Evolutionary conservation across 1,140 invertebrate species (phyloP).

Genomic region (Aethina tumida): DNA sequence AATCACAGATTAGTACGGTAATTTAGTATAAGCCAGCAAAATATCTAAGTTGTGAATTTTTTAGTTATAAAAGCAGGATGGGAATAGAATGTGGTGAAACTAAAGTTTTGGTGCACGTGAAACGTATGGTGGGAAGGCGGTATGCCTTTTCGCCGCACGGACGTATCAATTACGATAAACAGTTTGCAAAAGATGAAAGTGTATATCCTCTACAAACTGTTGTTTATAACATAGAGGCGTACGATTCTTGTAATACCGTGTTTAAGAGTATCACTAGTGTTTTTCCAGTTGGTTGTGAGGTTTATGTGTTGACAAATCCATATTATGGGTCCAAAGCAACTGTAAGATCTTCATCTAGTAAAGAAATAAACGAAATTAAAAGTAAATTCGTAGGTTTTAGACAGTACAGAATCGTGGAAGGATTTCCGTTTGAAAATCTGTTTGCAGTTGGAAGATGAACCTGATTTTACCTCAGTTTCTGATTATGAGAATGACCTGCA

Average conservation of each 20-base stretch:
- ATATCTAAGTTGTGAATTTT: conserved; percentile 19
- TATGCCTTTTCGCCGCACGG: conserved; percentile 45
- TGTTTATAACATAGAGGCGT: conserved; percentile 49
- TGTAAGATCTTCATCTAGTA: conserved; percentile 36
- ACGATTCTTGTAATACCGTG: conserved; percentile 30
- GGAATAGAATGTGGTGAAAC: conserved; percentile 69
- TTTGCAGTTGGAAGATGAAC: conserved; percentile 35
- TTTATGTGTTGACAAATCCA: conserved; percentile 69
- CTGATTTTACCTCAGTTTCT: conserved; percentile 33
- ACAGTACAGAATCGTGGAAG: conserved; percentile 29
- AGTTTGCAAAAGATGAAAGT: conserved; percentile 47
- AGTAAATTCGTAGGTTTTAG: conserved; percentile 27
- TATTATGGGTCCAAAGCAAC: conserved; percentile 72
- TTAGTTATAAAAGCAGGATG: conserved; percentile 50
- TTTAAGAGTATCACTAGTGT: conserved; percentile 52
- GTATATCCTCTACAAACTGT: conserved; percentile 61
- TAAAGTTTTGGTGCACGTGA: conserved; percentile 61
- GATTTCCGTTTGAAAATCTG: conserved; percentile 35
- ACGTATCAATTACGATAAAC: conserved; percentile 55
- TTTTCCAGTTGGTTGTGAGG: conserved; percentile 52
- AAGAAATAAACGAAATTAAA: not conserved
- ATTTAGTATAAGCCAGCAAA: not conserved
- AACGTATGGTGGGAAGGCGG: conserved; percentile 56
- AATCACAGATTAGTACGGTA: conserved; percentile 39
- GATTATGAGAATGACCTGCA: conserved; percentile 29